Evolutionary conservation across 2,113 vertebrate genomes (phyloP), one percentile per base, ranked within the genome.

Genomic region (Talpa occidentalis): DNA sequence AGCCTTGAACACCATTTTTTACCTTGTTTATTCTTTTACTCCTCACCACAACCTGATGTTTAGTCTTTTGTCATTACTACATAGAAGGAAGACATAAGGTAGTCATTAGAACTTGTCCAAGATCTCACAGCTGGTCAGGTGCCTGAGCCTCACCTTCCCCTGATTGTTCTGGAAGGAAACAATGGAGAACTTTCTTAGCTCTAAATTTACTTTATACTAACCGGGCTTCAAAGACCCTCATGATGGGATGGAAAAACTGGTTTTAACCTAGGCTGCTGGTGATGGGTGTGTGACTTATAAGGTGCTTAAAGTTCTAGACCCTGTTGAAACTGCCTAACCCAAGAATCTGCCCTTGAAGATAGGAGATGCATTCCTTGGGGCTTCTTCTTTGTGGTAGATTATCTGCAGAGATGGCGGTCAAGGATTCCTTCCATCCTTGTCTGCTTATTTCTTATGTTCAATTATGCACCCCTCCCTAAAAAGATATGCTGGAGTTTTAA

Each of bases 261-360:
- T 69, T 49, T 24, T 28, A 59, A 8, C 7, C 9, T 56, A 40
- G 49, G 62, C 32, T 70, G 70, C 66, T 44, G 59, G 64, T 52
- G 69, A 3, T 83, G 26, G 60, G 49, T 52, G 16, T 62, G n/a
- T 64, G 86, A 80, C 17, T 66, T 47, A 4, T 15, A 87, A 94
- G 35, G 6, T 49, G 4, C 22, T 24, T 83, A 37, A 82, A 87
- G 28, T 87, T 94, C 35, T 26, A 73, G 88, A 28, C 19, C 49
- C 40, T 49, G 30, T 22, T 80, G 77, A 83, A 52, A 17, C 9
- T 74, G 26, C 32, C 42, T 87, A 47, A 40, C 35, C 11, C 6
- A 73, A 42, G 6, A 95, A 87, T 96, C 66, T 76, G 32, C 60
- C 87, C n/a, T 70, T 42, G 9, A 79, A 89, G 84, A 49, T 42